Percentiles rank a stretch among this genome's conserved stretches.
Evolutionary conservation across 2,888 invertebrate genomes (phyloP).

Genomic region (Urechis unicinctus): DNA sequence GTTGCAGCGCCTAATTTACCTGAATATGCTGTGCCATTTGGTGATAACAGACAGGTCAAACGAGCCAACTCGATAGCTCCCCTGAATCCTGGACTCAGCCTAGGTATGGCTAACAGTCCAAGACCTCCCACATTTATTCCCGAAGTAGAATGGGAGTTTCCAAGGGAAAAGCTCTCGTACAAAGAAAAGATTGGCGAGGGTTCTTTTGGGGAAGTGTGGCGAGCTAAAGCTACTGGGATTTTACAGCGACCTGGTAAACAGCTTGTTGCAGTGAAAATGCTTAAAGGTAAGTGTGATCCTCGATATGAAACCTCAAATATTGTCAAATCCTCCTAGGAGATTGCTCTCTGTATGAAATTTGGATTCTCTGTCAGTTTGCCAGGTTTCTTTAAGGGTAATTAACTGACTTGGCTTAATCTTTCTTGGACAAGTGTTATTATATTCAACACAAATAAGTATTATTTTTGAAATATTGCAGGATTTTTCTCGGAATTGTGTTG

Average conservation of each 20-base stretch:
- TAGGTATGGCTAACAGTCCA: not conserved
- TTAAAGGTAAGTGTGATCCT: slow-evolving; percentile 21
- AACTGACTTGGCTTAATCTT: too few species aligned
- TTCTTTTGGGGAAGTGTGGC: slow-evolving; percentile 21
- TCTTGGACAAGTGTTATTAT: too few species aligned
- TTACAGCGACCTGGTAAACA: slow-evolving; percentile 11
- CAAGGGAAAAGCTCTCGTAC: slow-evolving; percentile 15
- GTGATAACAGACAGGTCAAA: too few species aligned
- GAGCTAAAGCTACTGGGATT: slow-evolving; percentile 18
- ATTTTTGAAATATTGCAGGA: too few species aligned
- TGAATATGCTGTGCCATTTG: not conserved
- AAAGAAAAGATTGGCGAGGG: slow-evolving; percentile 19
- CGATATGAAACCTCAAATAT: not conserved
- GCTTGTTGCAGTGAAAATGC: slow-evolving; percentile 22
- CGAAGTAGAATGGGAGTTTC: slow-evolving; percentile 21
- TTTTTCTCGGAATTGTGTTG: too few species aligned
- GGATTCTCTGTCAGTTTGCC: too few species aligned
- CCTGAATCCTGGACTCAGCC: not conserved
- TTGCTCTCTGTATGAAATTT: not conserved
- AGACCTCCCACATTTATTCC: slow-evolving; percentile 9
- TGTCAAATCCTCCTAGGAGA: not conserved
- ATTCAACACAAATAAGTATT: too few species aligned
- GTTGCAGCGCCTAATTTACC: not conserved
- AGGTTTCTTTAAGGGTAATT: too few species aligned
- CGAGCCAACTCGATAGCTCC: too few species aligned